phyloP scores from a whole-genome alignment of 2,113 vertebrate genomes.

The Brachirus orientalis region DNA sequence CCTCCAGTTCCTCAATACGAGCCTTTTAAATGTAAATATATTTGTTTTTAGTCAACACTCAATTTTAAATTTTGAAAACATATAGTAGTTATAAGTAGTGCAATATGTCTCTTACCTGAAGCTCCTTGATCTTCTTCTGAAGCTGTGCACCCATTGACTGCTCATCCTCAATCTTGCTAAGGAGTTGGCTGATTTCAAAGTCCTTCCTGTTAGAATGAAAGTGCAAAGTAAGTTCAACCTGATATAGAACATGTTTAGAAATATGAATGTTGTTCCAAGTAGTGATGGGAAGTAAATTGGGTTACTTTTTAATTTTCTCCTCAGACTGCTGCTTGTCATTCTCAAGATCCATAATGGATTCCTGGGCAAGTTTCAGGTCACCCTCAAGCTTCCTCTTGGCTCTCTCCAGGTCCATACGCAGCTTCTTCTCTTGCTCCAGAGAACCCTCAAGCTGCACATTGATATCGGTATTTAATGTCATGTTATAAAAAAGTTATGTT shows the following conservation, averaged over 20 bases:
- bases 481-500: background rate
- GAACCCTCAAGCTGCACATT: slow-evolving; percentile 75
- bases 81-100: too few species aligned
- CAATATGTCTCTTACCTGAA: slow-evolving; percentile 43
- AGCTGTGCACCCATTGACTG: slow-evolving; percentile 71
- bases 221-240: background rate
- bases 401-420: slow-evolving; percentile 85
- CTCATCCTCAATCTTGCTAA: slow-evolving; percentile 72
- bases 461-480: background rate
- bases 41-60: background rate
- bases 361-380: slow-evolving; percentile 75
- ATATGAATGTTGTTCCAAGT: too few species aligned
- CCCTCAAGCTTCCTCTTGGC: slow-evolving; percentile 77
- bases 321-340: slow-evolving; percentile 13
- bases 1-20: slow-evolving; percentile 80
- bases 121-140: slow-evolving; percentile 73
- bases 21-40: slow-evolving; percentile 38
- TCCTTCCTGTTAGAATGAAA: slow-evolving; percentile 56
- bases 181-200: slow-evolving; percentile 66
- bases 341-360: slow-evolving; percentile 64
- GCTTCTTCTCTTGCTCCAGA: slow-evolving; percentile 88
- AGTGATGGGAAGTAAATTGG: background rate
- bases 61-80: background rate
- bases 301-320: slow-evolving; percentile 7
- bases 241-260: background rate